Base-by-base conservation (phyloP, 2,797 vertebrate species). In the Coregonus sp. region DNA sequence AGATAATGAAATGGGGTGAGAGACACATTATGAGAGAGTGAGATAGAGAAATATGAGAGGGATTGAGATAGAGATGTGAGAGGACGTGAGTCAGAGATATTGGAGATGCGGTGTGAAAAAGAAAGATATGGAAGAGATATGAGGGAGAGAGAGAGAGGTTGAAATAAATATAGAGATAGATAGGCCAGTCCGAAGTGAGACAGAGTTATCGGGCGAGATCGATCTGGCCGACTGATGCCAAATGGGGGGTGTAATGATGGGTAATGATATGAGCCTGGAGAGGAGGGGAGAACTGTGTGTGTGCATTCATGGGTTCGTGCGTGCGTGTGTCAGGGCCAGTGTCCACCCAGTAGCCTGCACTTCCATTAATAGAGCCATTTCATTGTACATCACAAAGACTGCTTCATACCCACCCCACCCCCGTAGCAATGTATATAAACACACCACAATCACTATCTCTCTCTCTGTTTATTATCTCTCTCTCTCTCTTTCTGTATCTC, bases 221-320 rank as follows among this genome's bases (percentile, higher is more conserved):
- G 91, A 95, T 94, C 91, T 86, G 88, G 89, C 85, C 78, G 84
- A 87, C 90, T 91, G 84, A 90, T 91, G 92, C 92, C 93, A 93
- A 94, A 94, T 92, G 90, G 92, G 91, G 92, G 89, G 89, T 92
- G 93, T 93, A 94, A 93, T 93, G 92, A 93, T 90, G 87, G 92
- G 91, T 93, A 94, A 94, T 94, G 92, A 93, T 93, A 93, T 91
- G 88, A 93, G 90, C 84, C 90, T 82, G 80, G 87, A 31, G 70
- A 20, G 85, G 83, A 40, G 37, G 3, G 31, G 31, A 33, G 31
- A 33, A 78, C 76, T 76, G 59, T 52, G 25, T 66, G 83, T 82
- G 76, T 85, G 75, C 74, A 12, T 71, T 25, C 20, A 0, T 40
- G 54, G 33, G 33, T 14, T 6, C 20, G 56, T 50, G 37, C 18